Evolutionary conservation across 2,113 vertebrate species (phyloP).

Genomic region (Pogona vitticeps): DNA sequence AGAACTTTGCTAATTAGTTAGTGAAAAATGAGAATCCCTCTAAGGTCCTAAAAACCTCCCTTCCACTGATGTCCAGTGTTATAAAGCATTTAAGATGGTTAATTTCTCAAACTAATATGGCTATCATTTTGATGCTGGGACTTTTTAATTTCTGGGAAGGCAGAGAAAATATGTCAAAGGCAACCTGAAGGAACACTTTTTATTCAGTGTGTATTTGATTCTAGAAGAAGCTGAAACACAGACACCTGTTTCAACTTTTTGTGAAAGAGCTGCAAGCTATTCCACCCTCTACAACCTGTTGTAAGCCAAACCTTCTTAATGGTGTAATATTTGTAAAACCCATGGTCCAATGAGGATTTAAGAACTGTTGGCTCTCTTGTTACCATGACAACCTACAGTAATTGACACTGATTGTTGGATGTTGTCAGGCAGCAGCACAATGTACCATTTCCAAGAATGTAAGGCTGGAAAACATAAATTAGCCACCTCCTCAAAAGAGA

Average conservation of each 20-base stretch:
- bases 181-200: background rate
- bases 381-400: constrained; percentile 75
- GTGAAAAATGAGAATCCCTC: no score
- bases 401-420: constrained; percentile 80
- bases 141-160: background rate
- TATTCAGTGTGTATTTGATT: no score
- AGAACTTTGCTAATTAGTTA: no score
- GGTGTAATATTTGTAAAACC: constrained; percentile 70
- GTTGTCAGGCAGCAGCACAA: constrained; percentile 72
- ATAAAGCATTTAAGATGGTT: no score
- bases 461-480: constrained; percentile 67
- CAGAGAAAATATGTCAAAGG: background rate
- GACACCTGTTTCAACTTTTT: constrained; percentile 17
- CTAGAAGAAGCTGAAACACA: background rate
- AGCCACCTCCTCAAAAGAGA: constrained; percentile 48
- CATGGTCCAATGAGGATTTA: constrained; percentile 78
- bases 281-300: constrained; percentile 44
- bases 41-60: no score
- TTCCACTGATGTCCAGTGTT: no score
- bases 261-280: constrained; percentile 29
- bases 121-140: background rate
- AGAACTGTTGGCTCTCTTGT: constrained; percentile 73
- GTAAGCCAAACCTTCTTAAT: constrained; percentile 56
- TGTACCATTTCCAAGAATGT: constrained; percentile 71
- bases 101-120: background rate